A percentile compares a stretch with the other conserved stretches of the same genome.
These are phyloP conservation scores for Drosophila algonquin DNA, from an alignment of 2,888 invertebrate species.

Conservation along the genomic window DNA sequence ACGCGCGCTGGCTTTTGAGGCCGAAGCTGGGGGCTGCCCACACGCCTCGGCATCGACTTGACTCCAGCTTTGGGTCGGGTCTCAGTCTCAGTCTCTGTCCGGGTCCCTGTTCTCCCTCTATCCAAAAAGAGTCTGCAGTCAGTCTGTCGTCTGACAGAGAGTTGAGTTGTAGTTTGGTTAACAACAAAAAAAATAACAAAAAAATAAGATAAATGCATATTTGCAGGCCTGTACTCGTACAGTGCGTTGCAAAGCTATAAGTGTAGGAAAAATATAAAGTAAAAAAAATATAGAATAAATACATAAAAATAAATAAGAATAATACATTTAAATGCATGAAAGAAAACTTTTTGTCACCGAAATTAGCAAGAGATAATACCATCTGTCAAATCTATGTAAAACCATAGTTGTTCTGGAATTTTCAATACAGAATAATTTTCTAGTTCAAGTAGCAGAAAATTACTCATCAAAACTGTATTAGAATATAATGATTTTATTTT, in stretches of 20 bases:
- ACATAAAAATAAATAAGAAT: too few relatives aligned
- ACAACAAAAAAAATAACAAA: slow-evolving; percentile 24
- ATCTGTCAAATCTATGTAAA: too few relatives aligned
- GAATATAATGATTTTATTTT: too few relatives aligned
- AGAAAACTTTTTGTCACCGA: too few relatives aligned
- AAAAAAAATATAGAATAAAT: too few relatives aligned
- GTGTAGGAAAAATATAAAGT: neutral
- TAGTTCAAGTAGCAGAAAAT: too few relatives aligned
- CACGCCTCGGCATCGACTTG: slow-evolving; percentile 45
- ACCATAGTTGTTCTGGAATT: too few relatives aligned
- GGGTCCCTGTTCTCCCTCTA: slow-evolving; percentile 25
- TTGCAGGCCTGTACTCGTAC: slow-evolving; percentile 15
- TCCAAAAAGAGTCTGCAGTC: slow-evolving; percentile 24
- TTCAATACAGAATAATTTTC: too few relatives aligned
- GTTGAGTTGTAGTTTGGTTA: slow-evolving; percentile 47
- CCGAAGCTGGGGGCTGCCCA: slow-evolving; percentile 37
- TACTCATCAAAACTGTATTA: too few relatives aligned
- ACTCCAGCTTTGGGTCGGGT: slow-evolving; percentile 32
- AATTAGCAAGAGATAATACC: too few relatives aligned
- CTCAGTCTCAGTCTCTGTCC: slow-evolving; percentile 7
- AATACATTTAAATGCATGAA: too few relatives aligned
- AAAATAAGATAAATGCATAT: slow-evolving; percentile 32
- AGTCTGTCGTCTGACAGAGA: slow-evolving; percentile 42
- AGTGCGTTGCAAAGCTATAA: slow-evolving; percentile 11
- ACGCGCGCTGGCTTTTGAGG: slow-evolving; percentile 8